Percentiles rank a stretch among this genome's conserved stretches.
These are phyloP conservation scores for Drosophila colorata DNA, from an alignment of 2,888 invertebrate genomes.

Conservation along the genomic window DNA sequence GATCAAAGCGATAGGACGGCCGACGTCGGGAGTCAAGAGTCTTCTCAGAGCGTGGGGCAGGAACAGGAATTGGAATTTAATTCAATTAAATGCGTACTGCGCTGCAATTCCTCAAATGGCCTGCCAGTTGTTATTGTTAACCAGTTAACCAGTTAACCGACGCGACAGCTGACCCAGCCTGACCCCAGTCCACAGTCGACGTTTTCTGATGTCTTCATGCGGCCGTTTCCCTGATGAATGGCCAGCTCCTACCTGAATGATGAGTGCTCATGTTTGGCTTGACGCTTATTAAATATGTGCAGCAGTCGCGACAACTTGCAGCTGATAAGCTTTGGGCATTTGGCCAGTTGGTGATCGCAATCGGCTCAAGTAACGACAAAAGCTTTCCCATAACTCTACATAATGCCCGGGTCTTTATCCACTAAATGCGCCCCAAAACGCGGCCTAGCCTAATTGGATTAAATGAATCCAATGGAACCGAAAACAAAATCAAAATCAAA, in stretches of 20 bases:
- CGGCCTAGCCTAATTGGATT: constrained; percentile 75
- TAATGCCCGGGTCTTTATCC: constrained; percentile 40
- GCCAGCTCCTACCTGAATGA: constrained; percentile 55
- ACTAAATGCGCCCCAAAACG: constrained; percentile 13
- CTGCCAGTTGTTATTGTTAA: constrained; percentile 61
- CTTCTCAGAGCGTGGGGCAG: constrained; percentile 1
- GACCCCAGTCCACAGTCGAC: constrained; percentile 49
- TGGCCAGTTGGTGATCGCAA: constrained; percentile 20
- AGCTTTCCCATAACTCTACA: constrained; percentile 71
- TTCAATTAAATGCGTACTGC: constrained; percentile 84
- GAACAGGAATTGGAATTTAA: constrained; percentile 80
- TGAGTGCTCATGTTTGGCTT: constrained; percentile 66
- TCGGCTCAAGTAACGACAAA: constrained; percentile 44
- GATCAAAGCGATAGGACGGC: constrained; percentile 83
- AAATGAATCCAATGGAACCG: constrained; percentile 71
- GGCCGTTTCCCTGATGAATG: constrained; percentile 51
- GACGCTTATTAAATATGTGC: constrained; percentile 78
- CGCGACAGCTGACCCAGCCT: constrained; percentile 69
- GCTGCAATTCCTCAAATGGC: constrained; percentile 79
- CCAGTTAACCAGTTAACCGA: constrained; percentile 55
- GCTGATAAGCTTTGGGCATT: constrained; percentile 51
- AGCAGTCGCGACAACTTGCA: constrained; percentile 54
- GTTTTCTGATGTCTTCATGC: constrained; percentile 66
- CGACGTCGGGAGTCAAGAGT: constrained; percentile 4
- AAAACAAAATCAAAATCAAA: constrained; percentile 67